Evolutionary conservation across 1,140 invertebrate genomes (phyloP), one percentile per base, ranked within the genome.

Genomic region (Pseudomyrmex gracilis): DNA sequence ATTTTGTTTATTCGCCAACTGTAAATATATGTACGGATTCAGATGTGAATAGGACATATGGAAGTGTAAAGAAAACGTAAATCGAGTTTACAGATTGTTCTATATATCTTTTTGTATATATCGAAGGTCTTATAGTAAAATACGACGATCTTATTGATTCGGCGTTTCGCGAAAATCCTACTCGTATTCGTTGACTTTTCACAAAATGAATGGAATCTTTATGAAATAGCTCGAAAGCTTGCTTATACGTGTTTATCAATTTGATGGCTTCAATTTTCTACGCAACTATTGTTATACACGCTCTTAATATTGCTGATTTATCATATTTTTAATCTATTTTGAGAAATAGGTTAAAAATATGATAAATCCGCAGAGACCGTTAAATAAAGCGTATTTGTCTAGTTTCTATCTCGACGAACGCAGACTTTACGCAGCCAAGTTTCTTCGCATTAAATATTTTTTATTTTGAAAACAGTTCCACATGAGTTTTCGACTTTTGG

Each of bases 121-220:
- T 34, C 5, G 4, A 20, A 34, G 24, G 13, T 3, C 49, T 66
- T 55, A 77, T 67, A 45, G 15, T 55, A 55, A 78, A 68, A 57
- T 78, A 67, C 10, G 17, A 68, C 20, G 34, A 45, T 67, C 34
- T 68, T 43, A 57, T 22, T 71, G 24, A 71, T 13, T 15, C 2
- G 34, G 51, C 43, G 24, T 57, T 68, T 78, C 13, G 57, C 2
- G 13, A 67, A 68, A 67, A 78, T 78, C 10, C 20, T 45, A 15
- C 17, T 67, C 51, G 13, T 34, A 67, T 76, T 64, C 34, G n/a
- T 12, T 64, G 15, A 15, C 34, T 77, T 47, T 67, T 77, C 49
- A 45, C 17, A 57, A 67, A 68, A 15, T 67, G 17, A 57, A 8
- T 12, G n/a, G 2, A 34, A 67, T 67, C 8, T 66, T 43, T 7